These are phyloP conservation scores for Balearica regulorum DNA, from an alignment of 2,797 vertebrate genomes.

Conservation along the genomic window DNA sequence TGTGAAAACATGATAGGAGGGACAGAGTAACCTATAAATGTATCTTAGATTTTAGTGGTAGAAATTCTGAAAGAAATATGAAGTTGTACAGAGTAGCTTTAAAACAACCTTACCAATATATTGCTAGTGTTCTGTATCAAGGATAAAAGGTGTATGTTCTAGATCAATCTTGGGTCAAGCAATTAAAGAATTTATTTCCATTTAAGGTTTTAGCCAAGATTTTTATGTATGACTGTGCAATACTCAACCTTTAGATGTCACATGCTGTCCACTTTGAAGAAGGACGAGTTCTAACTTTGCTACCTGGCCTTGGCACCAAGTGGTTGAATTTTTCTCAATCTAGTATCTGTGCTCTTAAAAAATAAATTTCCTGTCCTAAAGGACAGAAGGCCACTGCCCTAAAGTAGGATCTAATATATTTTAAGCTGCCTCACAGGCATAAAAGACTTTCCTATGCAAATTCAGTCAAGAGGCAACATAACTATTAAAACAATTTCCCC, in stretches of 20 bases:
- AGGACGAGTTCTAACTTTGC: neutral
- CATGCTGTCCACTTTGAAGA: neutral
- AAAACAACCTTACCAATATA: neutral
- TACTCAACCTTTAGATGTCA: neutral
- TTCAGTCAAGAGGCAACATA: neutral
- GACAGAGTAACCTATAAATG: neutral
- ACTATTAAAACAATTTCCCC: conserved; percentile 44
- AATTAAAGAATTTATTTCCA: neutral
- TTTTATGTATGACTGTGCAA: neutral
- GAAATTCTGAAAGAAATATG: neutral
- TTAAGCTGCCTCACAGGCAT: neutral
- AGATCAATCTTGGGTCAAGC: neutral
- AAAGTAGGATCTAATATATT: conserved; percentile 15
- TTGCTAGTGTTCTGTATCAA: neutral
- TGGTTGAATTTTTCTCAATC: conserved; percentile 45
- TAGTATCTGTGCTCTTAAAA: conserved; percentile 28
- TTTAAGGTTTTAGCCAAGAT: neutral
- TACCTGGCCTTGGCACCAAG: neutral
- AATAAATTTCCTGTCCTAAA: conserved; percentile 13
- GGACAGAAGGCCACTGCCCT: conserved; percentile 1
- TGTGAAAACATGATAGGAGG: neutral
- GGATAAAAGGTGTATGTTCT: neutral
- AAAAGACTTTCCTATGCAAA: neutral
- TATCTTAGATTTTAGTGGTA: neutral
- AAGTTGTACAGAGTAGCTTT: neutral